A percentile compares a stretch with the other conserved stretches of the same genome.
Evolutionary conservation across 2,888 invertebrate species (phyloP).

Genomic region (Leptinotarsa tumamoca): DNA sequence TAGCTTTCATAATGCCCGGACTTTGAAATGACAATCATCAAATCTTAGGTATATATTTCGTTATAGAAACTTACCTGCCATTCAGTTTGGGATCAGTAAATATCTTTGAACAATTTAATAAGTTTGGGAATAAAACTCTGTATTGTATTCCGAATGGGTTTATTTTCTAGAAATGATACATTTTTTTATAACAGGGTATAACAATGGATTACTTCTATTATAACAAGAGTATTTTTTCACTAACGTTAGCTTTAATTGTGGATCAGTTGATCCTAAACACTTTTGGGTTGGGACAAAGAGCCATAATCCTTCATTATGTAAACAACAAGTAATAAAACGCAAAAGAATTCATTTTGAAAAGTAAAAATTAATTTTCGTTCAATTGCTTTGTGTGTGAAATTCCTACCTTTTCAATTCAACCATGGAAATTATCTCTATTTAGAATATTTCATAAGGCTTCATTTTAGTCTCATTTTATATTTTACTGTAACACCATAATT

Average conservation of each 20-base stretch:
- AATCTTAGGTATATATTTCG: not conserved
- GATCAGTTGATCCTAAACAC: not conserved
- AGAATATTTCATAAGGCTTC: not conserved
- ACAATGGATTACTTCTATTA: constrained; percentile 4
- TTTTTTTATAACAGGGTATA: not conserved
- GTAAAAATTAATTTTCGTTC: no score
- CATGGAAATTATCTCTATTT: no score
- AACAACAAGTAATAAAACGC: not conserved
- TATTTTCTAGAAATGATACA: constrained; percentile 2
- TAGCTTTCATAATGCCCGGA: constrained; percentile 94
- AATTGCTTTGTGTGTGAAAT: no score
- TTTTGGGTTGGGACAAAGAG: not conserved
- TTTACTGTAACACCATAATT: no score
- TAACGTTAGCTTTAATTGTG: not conserved
- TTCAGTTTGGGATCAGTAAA: not conserved
- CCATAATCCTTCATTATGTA: not conserved
- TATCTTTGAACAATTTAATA: no score
- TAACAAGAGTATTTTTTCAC: constrained; percentile 12
- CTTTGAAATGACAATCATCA: constrained; percentile 65
- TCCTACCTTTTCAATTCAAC: no score
- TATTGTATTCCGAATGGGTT: not conserved
- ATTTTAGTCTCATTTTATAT: not conserved
- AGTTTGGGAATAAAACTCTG: not conserved
- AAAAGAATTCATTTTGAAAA: no score
- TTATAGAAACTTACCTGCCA: not conserved